phyloP scores from a whole-genome alignment of 2,888 invertebrate genomes.

The Caenorhabditis sp. region DNA sequence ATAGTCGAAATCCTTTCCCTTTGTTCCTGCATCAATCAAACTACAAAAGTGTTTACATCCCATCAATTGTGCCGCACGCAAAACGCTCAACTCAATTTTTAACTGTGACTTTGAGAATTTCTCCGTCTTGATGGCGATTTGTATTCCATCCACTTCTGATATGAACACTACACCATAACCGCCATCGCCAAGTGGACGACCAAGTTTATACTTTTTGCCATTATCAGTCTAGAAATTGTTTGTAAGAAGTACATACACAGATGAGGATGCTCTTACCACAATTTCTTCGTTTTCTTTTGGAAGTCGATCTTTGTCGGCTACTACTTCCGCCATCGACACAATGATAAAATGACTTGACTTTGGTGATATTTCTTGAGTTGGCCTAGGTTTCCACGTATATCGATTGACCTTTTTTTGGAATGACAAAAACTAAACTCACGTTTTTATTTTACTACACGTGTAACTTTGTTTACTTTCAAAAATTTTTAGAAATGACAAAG shows the following conservation, averaged over 20 bases:
- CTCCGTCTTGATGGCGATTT: slow-evolving; percentile 59
- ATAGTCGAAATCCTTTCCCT: slow-evolving; percentile 52
- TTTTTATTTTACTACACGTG: too few relatives aligned
- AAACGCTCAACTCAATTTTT: slow-evolving; percentile 57
- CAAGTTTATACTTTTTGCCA: slow-evolving; percentile 45
- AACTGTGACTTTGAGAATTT: slow-evolving; percentile 59
- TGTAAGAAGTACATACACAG: neutral
- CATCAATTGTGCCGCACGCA: slow-evolving; percentile 44
- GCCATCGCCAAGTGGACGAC: slow-evolving; percentile 55
- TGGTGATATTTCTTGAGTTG: neutral
- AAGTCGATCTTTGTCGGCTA: slow-evolving; percentile 25
- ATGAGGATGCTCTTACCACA: neutral
- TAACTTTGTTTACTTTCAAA: too few relatives aligned
- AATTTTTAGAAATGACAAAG: too few relatives aligned
- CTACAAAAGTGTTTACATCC: slow-evolving; percentile 58
- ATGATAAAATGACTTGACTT: neutral
- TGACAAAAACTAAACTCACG: too few relatives aligned
- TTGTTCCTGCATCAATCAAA: slow-evolving; percentile 56
- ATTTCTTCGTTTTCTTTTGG: slow-evolving; percentile 40
- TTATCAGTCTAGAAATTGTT: slow-evolving; percentile 13
- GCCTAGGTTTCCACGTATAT: neutral
- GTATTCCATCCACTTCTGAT: slow-evolving; percentile 41
- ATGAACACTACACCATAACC: slow-evolving; percentile 57
- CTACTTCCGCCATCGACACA: neutral
- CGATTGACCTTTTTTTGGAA: too few relatives aligned